phyloP scores from a whole-genome alignment of 2,888 invertebrate species.

The Ptilodon capucinus region DNA sequence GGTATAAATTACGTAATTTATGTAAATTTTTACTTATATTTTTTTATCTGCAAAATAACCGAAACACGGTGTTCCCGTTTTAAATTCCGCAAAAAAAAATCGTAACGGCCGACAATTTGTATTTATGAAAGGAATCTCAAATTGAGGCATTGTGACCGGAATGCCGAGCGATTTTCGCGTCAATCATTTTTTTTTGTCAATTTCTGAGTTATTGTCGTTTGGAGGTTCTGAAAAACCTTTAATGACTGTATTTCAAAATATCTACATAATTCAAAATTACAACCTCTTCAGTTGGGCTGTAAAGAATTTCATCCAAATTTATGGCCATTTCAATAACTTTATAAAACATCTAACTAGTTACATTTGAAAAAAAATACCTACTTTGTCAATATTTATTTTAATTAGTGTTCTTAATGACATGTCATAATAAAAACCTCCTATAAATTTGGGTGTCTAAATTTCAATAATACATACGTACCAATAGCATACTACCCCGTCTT shows the following conservation, averaged over 20 bases:
- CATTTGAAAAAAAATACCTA: too few species aligned
- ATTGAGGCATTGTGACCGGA: constrained; percentile 53
- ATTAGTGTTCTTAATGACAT: too few species aligned
- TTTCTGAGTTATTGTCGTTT: constrained; percentile 22
- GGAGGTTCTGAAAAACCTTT: not conserved
- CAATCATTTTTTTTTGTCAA: constrained; percentile 31
- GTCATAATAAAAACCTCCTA: too few species aligned
- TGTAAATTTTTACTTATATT: constrained; percentile 56
- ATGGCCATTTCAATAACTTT: too few species aligned
- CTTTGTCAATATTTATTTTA: too few species aligned
- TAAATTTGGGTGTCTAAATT: not conserved
- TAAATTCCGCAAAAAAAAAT: constrained; percentile 57
- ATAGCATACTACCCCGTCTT: not conserved
- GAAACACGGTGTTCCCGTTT: constrained; percentile 36
- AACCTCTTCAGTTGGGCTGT: too few species aligned
- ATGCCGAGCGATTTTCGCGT: constrained; percentile 34
- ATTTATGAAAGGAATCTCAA: constrained; percentile 46
- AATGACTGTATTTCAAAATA: not conserved
- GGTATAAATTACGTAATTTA: constrained; percentile 64
- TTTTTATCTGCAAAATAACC: constrained; percentile 31
- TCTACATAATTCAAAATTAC: not conserved
- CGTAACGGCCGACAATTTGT: constrained; percentile 45
- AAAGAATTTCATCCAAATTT: too few species aligned
- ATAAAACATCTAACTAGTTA: too few species aligned
- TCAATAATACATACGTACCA: not conserved